phyloP scores from a whole-genome alignment of 2,113 vertebrate species.

The Corydoras sp. region DNA sequence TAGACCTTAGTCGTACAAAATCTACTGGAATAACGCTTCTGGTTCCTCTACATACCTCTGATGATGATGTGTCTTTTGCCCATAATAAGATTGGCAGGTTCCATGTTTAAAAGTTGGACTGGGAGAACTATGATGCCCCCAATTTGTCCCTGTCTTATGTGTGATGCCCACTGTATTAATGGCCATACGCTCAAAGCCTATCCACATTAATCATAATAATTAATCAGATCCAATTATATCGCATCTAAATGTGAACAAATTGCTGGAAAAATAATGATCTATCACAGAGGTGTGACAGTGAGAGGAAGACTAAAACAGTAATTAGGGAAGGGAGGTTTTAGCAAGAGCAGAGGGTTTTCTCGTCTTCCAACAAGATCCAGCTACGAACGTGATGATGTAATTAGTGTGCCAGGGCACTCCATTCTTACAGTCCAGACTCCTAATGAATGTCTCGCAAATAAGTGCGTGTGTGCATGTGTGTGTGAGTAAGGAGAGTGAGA shows the following conservation, averaged over 20 bases:
- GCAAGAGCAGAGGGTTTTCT: constrained; percentile 72
- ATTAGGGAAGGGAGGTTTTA: constrained; percentile 89
- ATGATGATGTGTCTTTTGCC: no score
- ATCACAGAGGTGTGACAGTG: constrained; percentile 92
- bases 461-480: constrained; percentile 16
- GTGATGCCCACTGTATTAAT: constrained; percentile 87
- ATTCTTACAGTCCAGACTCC: constrained; percentile 67
- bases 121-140: constrained; percentile 70
- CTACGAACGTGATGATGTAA: constrained; percentile 90
- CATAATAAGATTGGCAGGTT: no score
- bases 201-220: constrained; percentile 99
- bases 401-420: constrained; percentile 78
- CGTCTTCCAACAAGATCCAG: constrained; percentile 76
- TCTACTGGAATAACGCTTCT: no score
- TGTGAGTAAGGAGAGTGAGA: constrained; percentile 10
- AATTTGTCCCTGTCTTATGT: constrained; percentile 83
- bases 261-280: constrained; percentile 99
- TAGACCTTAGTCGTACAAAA: no score
- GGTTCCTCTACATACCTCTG: no score
- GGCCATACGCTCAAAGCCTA: constrained; percentile 81
- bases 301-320: constrained; percentile 94
- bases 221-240: constrained; percentile 99
- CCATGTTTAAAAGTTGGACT: constrained; percentile 47
- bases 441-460: constrained; percentile 70
- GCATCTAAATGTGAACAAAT: constrained; percentile 99